Evolutionary conservation across 1,140 invertebrate genomes (phyloP), one percentile per base, ranked within the genome.

Genomic region (Neodiprion fabricii): DNA sequence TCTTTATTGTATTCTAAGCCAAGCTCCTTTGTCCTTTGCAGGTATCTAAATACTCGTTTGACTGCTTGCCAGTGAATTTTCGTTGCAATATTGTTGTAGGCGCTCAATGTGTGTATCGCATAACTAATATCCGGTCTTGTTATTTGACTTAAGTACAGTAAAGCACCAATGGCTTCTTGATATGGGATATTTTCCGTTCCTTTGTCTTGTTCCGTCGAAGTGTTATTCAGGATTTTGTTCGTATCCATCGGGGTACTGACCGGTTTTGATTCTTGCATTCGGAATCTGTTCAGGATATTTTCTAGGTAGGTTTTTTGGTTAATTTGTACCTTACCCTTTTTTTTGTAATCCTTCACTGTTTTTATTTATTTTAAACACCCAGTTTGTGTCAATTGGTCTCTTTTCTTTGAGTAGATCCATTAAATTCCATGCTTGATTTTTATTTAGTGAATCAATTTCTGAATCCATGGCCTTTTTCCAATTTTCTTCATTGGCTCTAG

Each of bases 61-160:
- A 79, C 77, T 69, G 77, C 75, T 67, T 75, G n/a, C 79, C 80
- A 83, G 76, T 84, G 81, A 67, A 72, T 21, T 71, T 72, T 67
- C 21, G 73, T 70, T 47, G 74, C 78, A 71, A 72, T 78, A 28
- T 76, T n/a, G 47, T 74, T 71, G 70, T 80, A 87, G 68, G 70
- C 47, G 72, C 77, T 79, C 10, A 83, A 47, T 50, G 21, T 71
- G 69, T 76, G 79, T 40, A 84, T 79, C 0, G 82, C 79, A 80
- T 77, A 86, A 3, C 77, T 50, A 10, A 88, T 84, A 72, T 88
- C 84, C n/a, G 85, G 87, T 75, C 85, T 75, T 4, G 84, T 85
- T 17, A 74, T 76, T 17, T 78, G 70, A 1, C 81, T 65, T 23
- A 83, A 17, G 72, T 83, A 88, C 28, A 88, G 72, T 11, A 88